These are phyloP conservation scores for Trachops cirrhosus DNA, from an alignment of 2,797 vertebrate species.

Conservation along the genomic window DNA sequence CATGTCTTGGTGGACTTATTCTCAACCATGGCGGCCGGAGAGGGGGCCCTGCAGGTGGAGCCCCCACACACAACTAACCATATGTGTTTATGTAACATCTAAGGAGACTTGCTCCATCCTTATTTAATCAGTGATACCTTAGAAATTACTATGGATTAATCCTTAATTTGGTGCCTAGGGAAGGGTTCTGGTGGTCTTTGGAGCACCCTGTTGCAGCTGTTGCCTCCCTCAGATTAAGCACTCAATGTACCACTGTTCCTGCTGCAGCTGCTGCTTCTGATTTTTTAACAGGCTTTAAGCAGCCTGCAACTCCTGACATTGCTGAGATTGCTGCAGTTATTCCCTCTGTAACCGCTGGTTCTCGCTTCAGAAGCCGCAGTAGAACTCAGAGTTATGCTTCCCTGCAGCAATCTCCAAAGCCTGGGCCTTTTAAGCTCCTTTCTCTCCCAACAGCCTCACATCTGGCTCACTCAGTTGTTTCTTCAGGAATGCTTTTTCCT, in stretches of 20 bases:
- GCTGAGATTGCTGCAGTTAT: slow-evolving; percentile 59
- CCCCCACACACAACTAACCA: too few species aligned
- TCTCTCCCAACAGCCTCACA: neutral
- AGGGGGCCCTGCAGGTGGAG: too few species aligned
- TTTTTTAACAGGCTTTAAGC: slow-evolving; percentile 65
- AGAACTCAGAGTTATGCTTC: slow-evolving; percentile 57
- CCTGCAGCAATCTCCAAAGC: slow-evolving; percentile 58
- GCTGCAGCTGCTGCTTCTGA: slow-evolving; percentile 64
- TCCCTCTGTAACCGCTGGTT: slow-evolving; percentile 71
- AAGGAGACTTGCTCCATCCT: neutral
- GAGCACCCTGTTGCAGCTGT: neutral
- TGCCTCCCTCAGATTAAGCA: slow-evolving; percentile 52
- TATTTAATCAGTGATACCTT: neutral
- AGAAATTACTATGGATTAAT: neutral
- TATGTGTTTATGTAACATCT: neutral
- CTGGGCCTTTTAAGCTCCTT: neutral
- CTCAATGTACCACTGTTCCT: slow-evolving; percentile 70
- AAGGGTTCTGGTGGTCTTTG: neutral
- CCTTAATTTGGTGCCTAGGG: slow-evolving; percentile 25
- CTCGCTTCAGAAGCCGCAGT: slow-evolving; percentile 25
- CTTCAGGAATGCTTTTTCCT: slow-evolving; percentile 65
- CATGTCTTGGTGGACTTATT: too few species aligned
- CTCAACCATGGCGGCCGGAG: too few species aligned
- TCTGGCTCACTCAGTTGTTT: slow-evolving; percentile 47
- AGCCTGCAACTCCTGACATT: slow-evolving; percentile 43